These are phyloP conservation scores for Cephus pulcher DNA, from an alignment of 2,888 invertebrate genomes.

Conservation along the genomic window DNA sequence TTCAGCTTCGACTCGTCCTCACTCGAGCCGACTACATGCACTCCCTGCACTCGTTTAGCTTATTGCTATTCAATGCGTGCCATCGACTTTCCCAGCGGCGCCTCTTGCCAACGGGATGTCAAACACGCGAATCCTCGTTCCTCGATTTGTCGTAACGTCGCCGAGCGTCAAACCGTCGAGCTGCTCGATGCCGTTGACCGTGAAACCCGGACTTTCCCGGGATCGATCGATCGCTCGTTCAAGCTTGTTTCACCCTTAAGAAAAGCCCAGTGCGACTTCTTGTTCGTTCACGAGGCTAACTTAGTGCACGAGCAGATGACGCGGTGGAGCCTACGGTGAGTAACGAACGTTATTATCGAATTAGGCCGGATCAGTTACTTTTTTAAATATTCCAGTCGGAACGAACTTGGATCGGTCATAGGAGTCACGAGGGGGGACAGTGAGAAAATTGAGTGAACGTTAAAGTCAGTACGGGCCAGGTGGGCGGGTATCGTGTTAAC, in stretches of 20 bases:
- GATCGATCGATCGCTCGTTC: background rate
- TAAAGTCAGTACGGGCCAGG: constrained; percentile 11
- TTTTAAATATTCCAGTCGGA: background rate
- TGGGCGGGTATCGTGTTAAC: constrained; percentile 53
- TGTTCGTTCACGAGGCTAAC: background rate
- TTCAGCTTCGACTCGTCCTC: background rate
- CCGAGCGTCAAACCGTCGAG: background rate
- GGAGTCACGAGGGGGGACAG: background rate
- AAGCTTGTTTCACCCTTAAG: background rate
- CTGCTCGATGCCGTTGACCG: background rate
- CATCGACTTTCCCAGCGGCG: background rate
- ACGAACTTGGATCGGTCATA: background rate
- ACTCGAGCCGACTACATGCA: background rate
- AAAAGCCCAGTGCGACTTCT: background rate
- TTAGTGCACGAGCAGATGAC: background rate
- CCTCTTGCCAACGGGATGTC: background rate
- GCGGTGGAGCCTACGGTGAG: background rate
- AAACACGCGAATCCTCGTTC: background rate
- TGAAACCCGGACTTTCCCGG: background rate
- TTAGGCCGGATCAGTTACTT: background rate
- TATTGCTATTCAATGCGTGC: background rate
- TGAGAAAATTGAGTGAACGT: background rate
- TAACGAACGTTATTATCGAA: background rate
- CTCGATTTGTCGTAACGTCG: background rate
- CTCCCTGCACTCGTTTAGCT: background rate